Evolutionary conservation across 2,888 invertebrate genomes (phyloP).

Genomic region (Troides aeacus): DNA sequence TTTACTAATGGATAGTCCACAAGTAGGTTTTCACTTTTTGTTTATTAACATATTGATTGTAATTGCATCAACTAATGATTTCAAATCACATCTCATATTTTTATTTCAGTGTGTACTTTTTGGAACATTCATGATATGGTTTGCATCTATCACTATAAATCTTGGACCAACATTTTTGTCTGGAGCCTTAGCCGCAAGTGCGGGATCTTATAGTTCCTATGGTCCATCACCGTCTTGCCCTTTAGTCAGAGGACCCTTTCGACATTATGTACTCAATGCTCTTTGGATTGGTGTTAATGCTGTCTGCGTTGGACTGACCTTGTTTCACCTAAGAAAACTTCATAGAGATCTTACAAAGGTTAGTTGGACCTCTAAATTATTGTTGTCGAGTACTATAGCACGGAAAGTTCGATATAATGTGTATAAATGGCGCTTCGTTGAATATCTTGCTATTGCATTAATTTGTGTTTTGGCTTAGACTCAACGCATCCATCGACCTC

Average conservation of each 20-base stretch:
- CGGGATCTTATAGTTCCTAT: conserved; percentile 85
- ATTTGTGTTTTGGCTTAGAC: conserved; percentile 44
- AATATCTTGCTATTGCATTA: conserved; percentile 49
- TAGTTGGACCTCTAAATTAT: conserved; percentile 40
- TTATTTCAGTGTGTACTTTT: conserved; percentile 90
- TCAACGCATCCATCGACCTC: conserved; percentile 38
- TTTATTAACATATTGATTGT: not conserved
- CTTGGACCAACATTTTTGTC: conserved; percentile 92
- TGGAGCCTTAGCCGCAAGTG: conserved; percentile 90
- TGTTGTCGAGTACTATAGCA: conserved; percentile 23
- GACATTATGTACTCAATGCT: conserved; percentile 94
- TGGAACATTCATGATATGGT: conserved; percentile 96
- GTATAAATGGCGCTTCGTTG: conserved; percentile 44
- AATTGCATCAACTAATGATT: too few species aligned
- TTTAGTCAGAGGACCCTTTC: conserved; percentile 90
- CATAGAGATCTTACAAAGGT: conserved; percentile 89
- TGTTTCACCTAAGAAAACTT: conserved; percentile 90
- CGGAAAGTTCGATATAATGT: conserved; percentile 32
- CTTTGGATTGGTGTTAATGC: conserved; percentile 94
- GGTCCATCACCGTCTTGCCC: conserved; percentile 89
- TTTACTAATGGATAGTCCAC: conserved; percentile 90
- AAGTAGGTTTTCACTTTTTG: conserved; percentile 62
- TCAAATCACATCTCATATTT: conserved; percentile 13
- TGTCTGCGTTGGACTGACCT: conserved; percentile 90
- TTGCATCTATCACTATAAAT: conserved; percentile 93